These are phyloP conservation scores for Eidolon helvum DNA, from an alignment of 2,113 vertebrate species.

Conservation along the genomic window DNA sequence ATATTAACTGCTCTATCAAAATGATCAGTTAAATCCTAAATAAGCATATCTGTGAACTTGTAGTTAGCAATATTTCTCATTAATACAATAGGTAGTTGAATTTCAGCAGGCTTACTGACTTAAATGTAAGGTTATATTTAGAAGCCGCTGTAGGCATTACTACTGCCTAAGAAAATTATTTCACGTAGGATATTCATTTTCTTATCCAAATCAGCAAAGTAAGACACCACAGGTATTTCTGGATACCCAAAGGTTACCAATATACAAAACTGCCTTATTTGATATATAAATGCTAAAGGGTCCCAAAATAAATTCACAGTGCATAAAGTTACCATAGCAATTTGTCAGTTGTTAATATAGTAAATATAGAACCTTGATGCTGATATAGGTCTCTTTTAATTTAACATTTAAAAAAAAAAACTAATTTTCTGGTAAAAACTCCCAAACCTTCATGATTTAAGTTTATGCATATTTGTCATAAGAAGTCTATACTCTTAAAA, in stretches of 20 bases:
- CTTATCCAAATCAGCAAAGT: constrained; percentile 27
- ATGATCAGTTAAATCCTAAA: constrained; percentile 1
- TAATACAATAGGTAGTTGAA: neutral
- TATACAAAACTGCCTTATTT: neutral
- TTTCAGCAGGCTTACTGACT: neutral
- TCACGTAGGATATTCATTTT: neutral
- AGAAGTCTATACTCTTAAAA: constrained; percentile 55
- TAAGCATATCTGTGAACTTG: neutral
- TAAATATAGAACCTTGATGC: neutral
- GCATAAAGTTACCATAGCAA: neutral
- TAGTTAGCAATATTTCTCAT: neutral
- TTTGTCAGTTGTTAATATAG: neutral
- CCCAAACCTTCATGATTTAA: constrained; percentile 31
- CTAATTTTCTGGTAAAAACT: constrained; percentile 46
- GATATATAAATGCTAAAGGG: neutral
- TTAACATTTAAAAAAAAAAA: constrained; percentile 19
- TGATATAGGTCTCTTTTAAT: neutral
- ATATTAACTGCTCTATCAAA: neutral
- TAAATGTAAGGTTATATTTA: neutral
- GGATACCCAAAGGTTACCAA: neutral
- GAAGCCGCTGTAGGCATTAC: neutral
- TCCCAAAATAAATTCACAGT: constrained; percentile 2
- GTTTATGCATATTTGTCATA: neutral
- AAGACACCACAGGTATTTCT: constrained; percentile 2
- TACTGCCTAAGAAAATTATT: neutral